Evolutionary conservation across 1,140 invertebrate genomes (phyloP), one percentile per base, ranked within the genome.

Genomic region (Chironomus striatipennis): DNA sequence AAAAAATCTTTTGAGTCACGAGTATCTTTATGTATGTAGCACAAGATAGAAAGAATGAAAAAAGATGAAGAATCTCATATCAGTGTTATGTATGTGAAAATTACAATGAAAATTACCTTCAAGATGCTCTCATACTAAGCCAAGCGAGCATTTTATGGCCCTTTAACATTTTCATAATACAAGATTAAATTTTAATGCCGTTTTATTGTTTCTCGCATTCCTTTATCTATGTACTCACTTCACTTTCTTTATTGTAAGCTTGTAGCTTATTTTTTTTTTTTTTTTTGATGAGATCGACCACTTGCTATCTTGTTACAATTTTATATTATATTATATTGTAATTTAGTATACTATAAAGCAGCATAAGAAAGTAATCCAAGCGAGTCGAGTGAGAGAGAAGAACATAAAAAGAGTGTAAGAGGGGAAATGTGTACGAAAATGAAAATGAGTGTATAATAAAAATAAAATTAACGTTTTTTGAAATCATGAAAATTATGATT

Each of bases 161-260:
- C 65, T 70, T 70, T 70, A 70, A 70, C 65, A 70, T 70, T 70
- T 57, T 70, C 65, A 70, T 70, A 70, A 20, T 70, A 70, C 65
- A 70, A 70, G 65, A 70, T 70, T 70, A 70, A 70, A 70, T 70
- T 70, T 70, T 70, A 70, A 70, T 70, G 65, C 65, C 65, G 20
- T 70, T 70, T 70, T 70, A 70, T 70, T 70, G 65, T 70, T 70
- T 70, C 17, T 18, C 65, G 47, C 47, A 57, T 57, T 57, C 47
- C 47, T 57, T 57, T 57, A 57, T 57, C 47, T 57, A 57, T 57
- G 47, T 57, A 57, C 47, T 12, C 47, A n/a, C 12, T 57, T n/a
- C n/a, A n/a, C 47, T n/a, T 57, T 34, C 24, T 34, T 34, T 34
- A 34, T 34, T 34, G 24, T 34, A 34, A 34, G 24, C 24, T 2